Percentiles rank a stretch among this genome's conserved stretches.
Conservation (phyloP, 1,140 invertebrate species). For the Tribolium castaneum region DNA sequence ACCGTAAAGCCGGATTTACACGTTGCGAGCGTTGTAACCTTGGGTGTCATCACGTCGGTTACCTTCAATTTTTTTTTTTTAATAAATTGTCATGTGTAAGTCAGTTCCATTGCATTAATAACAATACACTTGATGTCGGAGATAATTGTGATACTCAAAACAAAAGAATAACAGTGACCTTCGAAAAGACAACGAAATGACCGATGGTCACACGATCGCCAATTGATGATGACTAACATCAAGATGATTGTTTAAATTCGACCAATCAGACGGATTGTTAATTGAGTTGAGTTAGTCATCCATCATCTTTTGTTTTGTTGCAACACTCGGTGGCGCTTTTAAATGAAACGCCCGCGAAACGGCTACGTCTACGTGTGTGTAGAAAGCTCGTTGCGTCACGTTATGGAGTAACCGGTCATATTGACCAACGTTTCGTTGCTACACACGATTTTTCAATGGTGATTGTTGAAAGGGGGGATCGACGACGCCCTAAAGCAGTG, state of each 20-base stretch:
- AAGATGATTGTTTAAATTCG: background rate
- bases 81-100: background rate
- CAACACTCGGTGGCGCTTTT: conserved; percentile 1
- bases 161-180: background rate
- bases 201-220: background rate
- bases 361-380: background rate
- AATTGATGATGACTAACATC: background rate
- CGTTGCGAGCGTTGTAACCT: background rate
- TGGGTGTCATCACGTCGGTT: background rate
- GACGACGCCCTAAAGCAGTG: background rate
- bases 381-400: conserved; percentile 31
- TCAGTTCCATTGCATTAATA: background rate
- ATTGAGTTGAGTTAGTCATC: background rate
- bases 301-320: background rate
- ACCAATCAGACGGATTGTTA: background rate
- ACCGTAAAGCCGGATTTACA: background rate
- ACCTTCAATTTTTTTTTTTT: background rate
- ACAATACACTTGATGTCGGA: background rate
- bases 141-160: background rate
- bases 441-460: conserved; percentile 18
- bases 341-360: background rate
- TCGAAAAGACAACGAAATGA: background rate
- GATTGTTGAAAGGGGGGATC: conserved; percentile 2
- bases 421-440: conserved; percentile 11
- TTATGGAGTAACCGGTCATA: conserved; percentile 18